Evolutionary conservation across 2,797 vertebrate species (phyloP).

Genomic region (Platyrinchus mystaceus): DNA sequence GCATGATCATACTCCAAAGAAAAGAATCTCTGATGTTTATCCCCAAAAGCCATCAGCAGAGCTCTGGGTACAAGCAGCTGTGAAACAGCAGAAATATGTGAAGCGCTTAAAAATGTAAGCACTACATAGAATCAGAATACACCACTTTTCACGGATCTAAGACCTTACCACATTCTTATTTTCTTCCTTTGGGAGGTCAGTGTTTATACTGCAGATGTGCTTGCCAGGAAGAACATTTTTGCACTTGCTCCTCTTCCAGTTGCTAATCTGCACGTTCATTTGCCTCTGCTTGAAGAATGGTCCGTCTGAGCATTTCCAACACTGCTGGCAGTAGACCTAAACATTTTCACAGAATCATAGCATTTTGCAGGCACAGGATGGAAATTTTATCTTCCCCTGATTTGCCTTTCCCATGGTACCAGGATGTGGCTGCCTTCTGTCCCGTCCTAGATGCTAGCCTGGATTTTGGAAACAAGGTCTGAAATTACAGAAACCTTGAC

Average conservation of each 20-base stretch:
- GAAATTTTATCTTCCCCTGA: neutral
- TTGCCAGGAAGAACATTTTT: constrained; percentile 51
- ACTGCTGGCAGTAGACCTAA: neutral
- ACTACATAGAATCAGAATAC: neutral
- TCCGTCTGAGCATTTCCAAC: neutral
- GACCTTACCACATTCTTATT: neutral
- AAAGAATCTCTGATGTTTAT: neutral
- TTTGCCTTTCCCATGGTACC: neutral
- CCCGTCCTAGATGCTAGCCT: neutral
- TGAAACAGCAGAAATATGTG: neutral
- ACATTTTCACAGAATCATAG: neutral
- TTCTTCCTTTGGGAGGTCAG: constrained; percentile 43
- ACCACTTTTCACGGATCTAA: neutral
- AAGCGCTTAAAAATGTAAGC: neutral
- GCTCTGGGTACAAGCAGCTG: neutral
- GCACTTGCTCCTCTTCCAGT: constrained; percentile 31
- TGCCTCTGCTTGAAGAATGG: constrained; percentile 1
- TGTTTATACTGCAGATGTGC: neutral
- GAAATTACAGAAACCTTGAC: neutral
- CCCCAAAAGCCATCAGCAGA: neutral
- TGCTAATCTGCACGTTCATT: constrained; percentile 28
- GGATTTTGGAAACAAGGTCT: neutral
- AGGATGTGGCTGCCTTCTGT: neutral
- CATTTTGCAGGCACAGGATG: neutral
- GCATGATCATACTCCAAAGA: neutral